Conservation (phyloP, 1,140 invertebrate genomes). For the Drosophila biarmipes region DNA sequence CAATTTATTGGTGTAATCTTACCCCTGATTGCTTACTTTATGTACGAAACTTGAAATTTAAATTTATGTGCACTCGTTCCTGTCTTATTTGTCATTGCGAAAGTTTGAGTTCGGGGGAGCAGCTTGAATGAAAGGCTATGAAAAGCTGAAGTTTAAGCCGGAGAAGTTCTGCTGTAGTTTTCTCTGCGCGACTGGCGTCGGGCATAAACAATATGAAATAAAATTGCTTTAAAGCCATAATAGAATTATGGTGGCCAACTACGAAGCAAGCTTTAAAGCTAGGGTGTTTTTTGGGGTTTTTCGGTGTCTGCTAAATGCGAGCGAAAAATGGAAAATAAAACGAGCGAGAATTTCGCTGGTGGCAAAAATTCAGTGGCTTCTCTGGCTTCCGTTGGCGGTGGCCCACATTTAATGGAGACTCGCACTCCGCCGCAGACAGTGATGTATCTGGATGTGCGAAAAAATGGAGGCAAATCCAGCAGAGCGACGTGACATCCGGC, state of each 20-base stretch:
- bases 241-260: constrained; percentile 73
- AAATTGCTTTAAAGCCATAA: constrained; percentile 76
- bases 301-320: constrained; percentile 32
- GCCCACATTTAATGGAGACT: constrained; percentile 67
- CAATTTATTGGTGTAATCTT: constrained; percentile 6
- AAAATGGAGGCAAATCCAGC: constrained; percentile 30
- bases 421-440: constrained; percentile 52
- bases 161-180: constrained; percentile 10
- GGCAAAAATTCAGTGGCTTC: constrained; percentile 19
- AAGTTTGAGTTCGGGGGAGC: background rate
- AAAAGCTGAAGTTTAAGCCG: background rate
- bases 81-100: constrained; percentile 2
- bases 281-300: background rate
- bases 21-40: constrained; percentile 1
- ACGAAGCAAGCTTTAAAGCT: constrained; percentile 22
- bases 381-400: constrained; percentile 59
- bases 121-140: background rate
- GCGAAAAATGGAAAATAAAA: constrained; percentile 65
- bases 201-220: constrained; percentile 44
- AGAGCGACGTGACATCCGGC: constrained; percentile 55
- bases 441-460: constrained; percentile 64
- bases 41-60: background rate
- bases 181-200: background rate
- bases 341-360: constrained; percentile 48
- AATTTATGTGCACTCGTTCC: constrained; percentile 5